Base-by-base conservation (phyloP, 1,140 invertebrate genomes). In the Stegodyphus mimosarum region DNA sequence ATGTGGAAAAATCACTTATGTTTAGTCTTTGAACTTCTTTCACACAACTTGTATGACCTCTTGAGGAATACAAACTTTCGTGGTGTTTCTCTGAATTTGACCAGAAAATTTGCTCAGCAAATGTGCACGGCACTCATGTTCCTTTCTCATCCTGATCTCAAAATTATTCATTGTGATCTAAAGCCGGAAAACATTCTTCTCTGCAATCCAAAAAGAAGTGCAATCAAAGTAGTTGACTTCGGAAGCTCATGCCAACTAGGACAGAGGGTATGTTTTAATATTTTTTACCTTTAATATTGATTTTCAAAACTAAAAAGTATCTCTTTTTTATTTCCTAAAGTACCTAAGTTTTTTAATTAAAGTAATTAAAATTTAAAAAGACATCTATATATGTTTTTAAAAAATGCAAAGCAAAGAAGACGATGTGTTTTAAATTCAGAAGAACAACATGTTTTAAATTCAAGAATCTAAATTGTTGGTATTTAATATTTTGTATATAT, bases 131-230 rank as follows among this genome's bases (percentile, higher is more conserved):
- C 98, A 89, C 93, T 99, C 89, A 93, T 99, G 91, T 99, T 99
- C 93, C 94, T 99, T 90, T 98, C 97, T 90, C 97, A 97, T 89
- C 98, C 98, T 88, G 97, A 99, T 94, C 93, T 99, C 92, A 98
- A 97, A 93, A 99, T 99, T 92, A 99, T 99, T 92, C 99, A 99
- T 93, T 99, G 98, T 95, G 98, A 99, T 94, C 94, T 99, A 91
- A 99, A 99, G 91, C 99, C 99, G 88, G 99, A 99, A 92, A 99
- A 99, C 92, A 99, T 99, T 91, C 93, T 99, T 89, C 93, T 99
- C 90, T 99, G 98, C 93, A 99, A 99, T 93, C 98, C 98, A 71
- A 99, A 99, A 92, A 93, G 98, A 91, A 99, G 96, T 91, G 97
- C 98, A 88, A 99, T 99, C 91, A 99, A 99, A 93, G 99, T 99